Base-by-base conservation (phyloP, 2,888 invertebrate genomes). In the Drosophila anomalata region DNA sequence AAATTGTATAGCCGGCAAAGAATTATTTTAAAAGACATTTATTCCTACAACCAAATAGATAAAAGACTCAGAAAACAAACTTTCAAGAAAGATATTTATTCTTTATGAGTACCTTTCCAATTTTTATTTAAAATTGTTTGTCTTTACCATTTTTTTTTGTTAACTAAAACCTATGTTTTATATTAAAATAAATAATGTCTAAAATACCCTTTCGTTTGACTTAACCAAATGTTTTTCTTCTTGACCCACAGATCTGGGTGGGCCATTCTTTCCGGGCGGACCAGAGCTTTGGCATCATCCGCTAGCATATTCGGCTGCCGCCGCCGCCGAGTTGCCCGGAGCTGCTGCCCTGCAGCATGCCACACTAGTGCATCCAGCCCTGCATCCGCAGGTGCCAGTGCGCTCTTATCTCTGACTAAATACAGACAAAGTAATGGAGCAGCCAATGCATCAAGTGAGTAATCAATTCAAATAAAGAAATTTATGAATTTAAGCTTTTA, bases 371-470 rank as follows among this genome's bases (percentile, higher is more conserved):
- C 98, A 98, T 93, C 98, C 98, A 92, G 98, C 97, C 93, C 95
- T 98, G 93, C 97, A 98, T 94, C 97, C 97, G 93, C 98, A 98
- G 95, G 97, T 98, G 93, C 97, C 97, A 92, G 97, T 97, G 93
- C 96, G 97, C 93, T 97, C 97, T 93, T 97, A 97, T 95, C 97
- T 97, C 95, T 97, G 97, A 97, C 97, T 97, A 97, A 96, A 96
- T 96, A 96, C 92, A 87, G 92, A 92, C 81, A 92, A 92, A 91
- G 91, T 92, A 85, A 89, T 92, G 90, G 92, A 92, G 87, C 91
- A 92, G 87, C 90, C 91, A 80, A 91, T 91, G 91, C 92, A 91
- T 90, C 91, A 92, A 90, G 92, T 91, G 84, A 91, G 90, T 90
- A 12, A 9, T 24, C 5, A 3, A 24, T 24, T 24, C 0, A 24